phyloP scores from a whole-genome alignment of 2,888 invertebrate genomes.

The Eristalis intricaria region DNA sequence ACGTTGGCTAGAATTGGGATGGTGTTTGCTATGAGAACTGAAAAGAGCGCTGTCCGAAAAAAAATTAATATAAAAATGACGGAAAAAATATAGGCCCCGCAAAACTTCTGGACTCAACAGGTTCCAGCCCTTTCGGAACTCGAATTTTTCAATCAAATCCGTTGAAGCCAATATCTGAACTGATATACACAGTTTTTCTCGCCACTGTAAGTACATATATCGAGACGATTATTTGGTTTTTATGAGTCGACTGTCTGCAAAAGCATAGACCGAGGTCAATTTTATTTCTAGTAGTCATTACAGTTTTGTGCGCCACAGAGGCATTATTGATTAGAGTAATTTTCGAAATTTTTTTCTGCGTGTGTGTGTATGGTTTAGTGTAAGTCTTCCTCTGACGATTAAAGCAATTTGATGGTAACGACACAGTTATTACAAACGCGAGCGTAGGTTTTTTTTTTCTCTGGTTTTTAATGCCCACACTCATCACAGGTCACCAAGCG shows the following conservation, averaged over 20 bases:
- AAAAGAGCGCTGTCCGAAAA: no score
- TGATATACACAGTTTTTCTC: no score
- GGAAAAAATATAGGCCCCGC: no score
- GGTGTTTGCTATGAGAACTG: no score
- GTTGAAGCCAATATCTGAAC: no score
- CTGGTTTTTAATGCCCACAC: not conserved
- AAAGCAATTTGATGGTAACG: not conserved
- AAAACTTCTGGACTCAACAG: no score
- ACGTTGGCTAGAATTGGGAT: no score
- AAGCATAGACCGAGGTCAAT: not conserved
- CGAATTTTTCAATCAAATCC: no score
- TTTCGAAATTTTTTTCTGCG: no score
- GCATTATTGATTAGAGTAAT: not conserved
- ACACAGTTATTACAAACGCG: not conserved
- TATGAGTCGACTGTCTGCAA: not conserved
- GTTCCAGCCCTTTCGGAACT: no score
- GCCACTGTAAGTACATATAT: not conserved
- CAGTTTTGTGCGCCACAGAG: not conserved
- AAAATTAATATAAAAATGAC: no score
- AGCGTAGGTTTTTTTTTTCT: not conserved
- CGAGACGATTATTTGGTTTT: not conserved
- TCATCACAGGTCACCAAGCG: not conserved
- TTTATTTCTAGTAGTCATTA: not conserved
- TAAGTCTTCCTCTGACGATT: not conserved
- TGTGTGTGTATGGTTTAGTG: no score